These are phyloP conservation scores for Corythoichthys intestinalis DNA, from an alignment of 2,113 vertebrate genomes.

Conservation along the genomic window DNA sequence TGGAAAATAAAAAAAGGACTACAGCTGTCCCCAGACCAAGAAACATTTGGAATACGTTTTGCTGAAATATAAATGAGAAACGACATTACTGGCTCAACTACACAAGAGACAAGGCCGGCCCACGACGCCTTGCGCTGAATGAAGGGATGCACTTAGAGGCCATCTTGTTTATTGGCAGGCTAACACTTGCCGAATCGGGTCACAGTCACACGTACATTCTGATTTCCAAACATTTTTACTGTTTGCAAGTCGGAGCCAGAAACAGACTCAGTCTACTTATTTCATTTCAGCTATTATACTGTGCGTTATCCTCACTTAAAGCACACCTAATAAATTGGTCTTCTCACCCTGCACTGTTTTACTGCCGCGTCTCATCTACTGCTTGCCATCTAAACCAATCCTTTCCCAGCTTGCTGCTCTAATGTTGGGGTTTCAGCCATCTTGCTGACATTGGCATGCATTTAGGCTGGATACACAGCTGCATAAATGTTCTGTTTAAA, in stretches of 20 bases:
- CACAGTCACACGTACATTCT: constrained; percentile 18
- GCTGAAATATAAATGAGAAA: neutral
- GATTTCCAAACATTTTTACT: neutral
- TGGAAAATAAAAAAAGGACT: neutral
- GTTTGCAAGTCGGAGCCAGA: neutral
- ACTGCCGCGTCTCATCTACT: neutral
- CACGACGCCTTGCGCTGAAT: constrained; percentile 32
- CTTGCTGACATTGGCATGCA: too few species aligned
- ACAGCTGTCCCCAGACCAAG: neutral
- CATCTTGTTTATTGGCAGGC: constrained; percentile 46
- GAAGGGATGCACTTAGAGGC: constrained; percentile 43
- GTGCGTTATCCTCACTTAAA: neutral
- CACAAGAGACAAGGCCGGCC: constrained; percentile 16
- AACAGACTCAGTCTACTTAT: neutral
- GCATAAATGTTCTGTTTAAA: too few species aligned
- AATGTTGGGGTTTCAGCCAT: neutral
- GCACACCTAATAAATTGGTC: neutral
- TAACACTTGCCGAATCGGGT: constrained; percentile 43
- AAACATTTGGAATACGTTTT: neutral
- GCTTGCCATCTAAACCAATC: neutral
- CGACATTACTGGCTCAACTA: constrained; percentile 1
- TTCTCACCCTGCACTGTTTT: neutral
- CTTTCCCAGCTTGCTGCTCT: neutral
- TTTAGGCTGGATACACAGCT: too few species aligned
- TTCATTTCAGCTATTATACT: neutral